Base-by-base conservation (phyloP, 1,140 invertebrate species). In the Drosophila ercepeae region DNA sequence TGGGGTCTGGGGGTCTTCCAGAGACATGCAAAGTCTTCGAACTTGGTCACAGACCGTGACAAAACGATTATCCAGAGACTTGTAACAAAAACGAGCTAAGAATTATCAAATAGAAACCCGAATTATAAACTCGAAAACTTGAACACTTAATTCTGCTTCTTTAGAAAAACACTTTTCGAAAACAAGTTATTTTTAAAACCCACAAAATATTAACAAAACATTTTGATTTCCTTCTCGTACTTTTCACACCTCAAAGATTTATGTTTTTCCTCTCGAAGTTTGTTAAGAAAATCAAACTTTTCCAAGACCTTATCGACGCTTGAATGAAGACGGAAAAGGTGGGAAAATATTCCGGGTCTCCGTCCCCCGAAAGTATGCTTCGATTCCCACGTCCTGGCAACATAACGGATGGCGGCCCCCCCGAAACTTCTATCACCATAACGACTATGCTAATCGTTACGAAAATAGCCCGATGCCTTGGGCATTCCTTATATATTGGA, bases 391-490 rank as follows among this genome's bases (percentile, higher is more conserved):
- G 3, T 16, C 8, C 16, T 34, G 36, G 44, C 21, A 55, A 25
- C 52, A 74, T 36, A 48, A 39, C 46, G 36, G 32, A n/a, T n/a
- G 36, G 16, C 13, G 42, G 19, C 34, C 51, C 52, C 46, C 6
- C 8, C 39, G 16, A 42, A 21, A 45, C 36, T 78, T 63, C n/a
- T 21, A 78, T 73, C 55, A 41, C 44, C 48, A 57, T 54, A 46
- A 49, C 57, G 48, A 63, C 49, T 68, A 64, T 59, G 41, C 77
- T 71, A 78, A 81, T 79, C 50, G 45, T 23, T 59, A 53, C 70
- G 81, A 57, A 75, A 75, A 79, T 81, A 67, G 61, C 25, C 46
- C 13, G 5, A 60, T 61, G 34, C 44, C 57, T 27, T 16, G 3
- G 36, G 61, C 61, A 53, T 68, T 52, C 64, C 48, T 27, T 67